Evolutionary conservation across 2,797 vertebrate genomes (phyloP).

Genomic region (Streptopelia turtur): DNA sequence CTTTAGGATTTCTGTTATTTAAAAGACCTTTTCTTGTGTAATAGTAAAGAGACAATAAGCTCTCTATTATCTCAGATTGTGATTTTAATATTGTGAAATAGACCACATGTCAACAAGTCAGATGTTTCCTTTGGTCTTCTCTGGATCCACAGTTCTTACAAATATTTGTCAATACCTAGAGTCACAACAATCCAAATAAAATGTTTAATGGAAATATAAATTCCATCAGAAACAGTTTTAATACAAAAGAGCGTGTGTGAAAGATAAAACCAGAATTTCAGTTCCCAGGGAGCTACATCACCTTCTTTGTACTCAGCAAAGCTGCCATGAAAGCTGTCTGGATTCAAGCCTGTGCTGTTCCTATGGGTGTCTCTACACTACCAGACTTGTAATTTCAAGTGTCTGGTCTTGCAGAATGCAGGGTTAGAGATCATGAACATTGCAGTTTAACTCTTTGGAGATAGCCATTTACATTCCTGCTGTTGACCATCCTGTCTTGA

Average conservation of each 20-base stretch:
- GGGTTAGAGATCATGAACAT: not conserved
- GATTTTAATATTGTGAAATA: not conserved
- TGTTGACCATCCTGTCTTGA: not conserved
- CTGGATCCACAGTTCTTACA: not conserved
- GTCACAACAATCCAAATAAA: not conserved
- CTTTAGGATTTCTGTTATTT: not conserved
- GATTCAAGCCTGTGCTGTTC: not conserved
- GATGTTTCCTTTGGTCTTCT: not conserved
- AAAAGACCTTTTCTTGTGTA: not conserved
- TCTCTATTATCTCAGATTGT: not conserved
- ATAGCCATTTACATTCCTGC: not conserved
- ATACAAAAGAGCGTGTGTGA: not conserved
- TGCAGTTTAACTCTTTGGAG: not conserved
- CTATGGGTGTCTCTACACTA: not conserved
- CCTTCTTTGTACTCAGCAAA: not conserved
- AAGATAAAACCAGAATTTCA: not conserved
- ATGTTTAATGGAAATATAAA: not conserved
- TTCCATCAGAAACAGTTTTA: not conserved
- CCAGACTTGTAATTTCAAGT: not conserved
- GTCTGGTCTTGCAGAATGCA: not conserved
- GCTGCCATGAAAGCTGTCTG: not conserved
- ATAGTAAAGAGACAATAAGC: not conserved
- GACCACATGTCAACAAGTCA: not conserved
- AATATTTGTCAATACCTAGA: not conserved
- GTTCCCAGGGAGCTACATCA: not conserved